Conservation (phyloP, 2,888 invertebrate genomes). For the Cheiracanthium punctorium region DNA sequence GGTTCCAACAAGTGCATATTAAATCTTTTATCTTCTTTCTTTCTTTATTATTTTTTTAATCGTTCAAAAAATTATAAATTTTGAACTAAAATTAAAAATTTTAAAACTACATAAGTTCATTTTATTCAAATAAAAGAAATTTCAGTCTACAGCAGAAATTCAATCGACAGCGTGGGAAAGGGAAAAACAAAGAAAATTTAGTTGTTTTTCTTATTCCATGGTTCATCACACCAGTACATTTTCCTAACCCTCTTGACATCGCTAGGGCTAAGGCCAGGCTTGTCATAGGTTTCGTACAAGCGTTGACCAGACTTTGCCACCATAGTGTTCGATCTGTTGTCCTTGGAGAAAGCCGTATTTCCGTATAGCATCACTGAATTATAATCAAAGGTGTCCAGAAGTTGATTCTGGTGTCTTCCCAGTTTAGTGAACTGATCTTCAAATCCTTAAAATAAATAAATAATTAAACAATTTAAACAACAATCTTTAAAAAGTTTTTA, state of each 20-base stretch:
- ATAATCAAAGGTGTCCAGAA: constrained; percentile 68
- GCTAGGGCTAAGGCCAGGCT: constrained; percentile 51
- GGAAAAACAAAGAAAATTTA: too few relatives aligned
- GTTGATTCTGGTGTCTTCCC: constrained; percentile 14
- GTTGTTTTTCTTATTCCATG: constrained; percentile 32
- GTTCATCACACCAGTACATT: constrained; percentile 68
- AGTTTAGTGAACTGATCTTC: constrained; percentile 59
- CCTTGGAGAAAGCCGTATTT: constrained; percentile 68
- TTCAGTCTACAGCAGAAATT: too few relatives aligned
- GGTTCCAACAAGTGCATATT: too few relatives aligned
- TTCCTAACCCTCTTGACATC: constrained; percentile 62
- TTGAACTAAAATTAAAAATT: too few relatives aligned
- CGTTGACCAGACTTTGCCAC: constrained; percentile 27
- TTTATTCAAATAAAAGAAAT: too few relatives aligned
- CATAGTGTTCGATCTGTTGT: constrained; percentile 57
- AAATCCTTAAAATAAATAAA: constrained; percentile 17
- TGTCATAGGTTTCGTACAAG: constrained; percentile 67
- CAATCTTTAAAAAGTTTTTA: too few relatives aligned
- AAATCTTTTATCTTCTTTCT: too few relatives aligned
- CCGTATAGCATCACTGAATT: constrained; percentile 71
- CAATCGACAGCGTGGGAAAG: too few relatives aligned
- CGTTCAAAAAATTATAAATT: too few relatives aligned
- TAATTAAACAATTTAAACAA: too few relatives aligned
- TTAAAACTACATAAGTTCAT: too few relatives aligned
- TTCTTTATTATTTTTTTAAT: too few relatives aligned